Evolutionary conservation across 2,113 vertebrate species (phyloP), one percentile per base, ranked within the genome.

Genomic region (Mystacornis crossleyi): DNA sequence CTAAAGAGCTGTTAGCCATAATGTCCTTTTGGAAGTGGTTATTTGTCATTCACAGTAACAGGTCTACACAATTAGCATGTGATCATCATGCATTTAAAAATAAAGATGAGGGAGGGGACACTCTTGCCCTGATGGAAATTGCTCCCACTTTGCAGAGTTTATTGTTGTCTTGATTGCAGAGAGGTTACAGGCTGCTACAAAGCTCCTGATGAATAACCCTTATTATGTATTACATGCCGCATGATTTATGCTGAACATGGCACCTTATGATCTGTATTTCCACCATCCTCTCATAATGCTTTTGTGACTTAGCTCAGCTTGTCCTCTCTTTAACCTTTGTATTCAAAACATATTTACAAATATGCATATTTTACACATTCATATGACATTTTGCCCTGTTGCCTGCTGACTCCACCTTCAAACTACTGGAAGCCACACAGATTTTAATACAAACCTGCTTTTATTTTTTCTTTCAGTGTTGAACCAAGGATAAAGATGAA

Each of bases 1-100:
- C 95, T 82, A n/a, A 92, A 96, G 95, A 75, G 90, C 90, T 86
- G 86, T 97, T 94, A 95, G 28, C 80, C 55, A 67, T 83, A 95
- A 97, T 84, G 79, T 92, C 88, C 66, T 91, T 97, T 96, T 84
- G 74, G 29, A 95, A 95, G 75, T 18, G 28, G 69, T 42, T 93
- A 92, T 96, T 96, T 95, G 90, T 96, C 93, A 94, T 95, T 96
- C 95, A 81, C 92, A 96, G 66, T 94, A 95, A 89, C 95, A 96
- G 83, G 89, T 88, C 86, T 89, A 86, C 89, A 87, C 53, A 91
- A 97, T 95, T 96, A 95, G 73, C 81, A 82, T 96, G 89, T 51
- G 83, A 91, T 81, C 91, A 91, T 93, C 84, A 73, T 57, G 66
- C 73, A 85, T 92, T 95, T 91, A 61, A 92, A 96, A 96, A 90